Evolutionary conservation across 2,888 invertebrate species (phyloP).

Genomic region (Macaria liturata): DNA sequence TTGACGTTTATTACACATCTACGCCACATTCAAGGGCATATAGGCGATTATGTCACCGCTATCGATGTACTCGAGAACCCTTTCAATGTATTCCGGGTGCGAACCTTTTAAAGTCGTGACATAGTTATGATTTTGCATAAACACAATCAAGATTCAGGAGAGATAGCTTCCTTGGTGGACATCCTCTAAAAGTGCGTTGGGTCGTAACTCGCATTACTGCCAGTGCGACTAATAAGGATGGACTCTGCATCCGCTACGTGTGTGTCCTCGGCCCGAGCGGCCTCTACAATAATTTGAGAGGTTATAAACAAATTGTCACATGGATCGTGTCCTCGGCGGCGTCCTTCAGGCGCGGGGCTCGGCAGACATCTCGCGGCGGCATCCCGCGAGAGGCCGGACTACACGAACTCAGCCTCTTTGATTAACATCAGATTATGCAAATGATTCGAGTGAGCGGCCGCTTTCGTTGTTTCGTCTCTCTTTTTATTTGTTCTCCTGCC

Average conservation of each 20-base stretch:
- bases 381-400: slow-evolving; percentile 19
- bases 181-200: slow-evolving; percentile 49
- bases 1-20: slow-evolving; percentile 50
- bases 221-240: slow-evolving; percentile 52
- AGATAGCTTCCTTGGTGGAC: slow-evolving; percentile 39
- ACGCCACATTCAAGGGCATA: slow-evolving; percentile 69
- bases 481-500: slow-evolving; percentile 68
- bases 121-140: too few species aligned
- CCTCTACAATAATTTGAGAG: slow-evolving; percentile 15
- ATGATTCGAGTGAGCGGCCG: slow-evolving; percentile 76
- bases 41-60: slow-evolving; percentile 61
- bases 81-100: neutral
- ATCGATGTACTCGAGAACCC: slow-evolving; percentile 1
- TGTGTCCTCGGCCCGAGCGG: slow-evolving; percentile 42
- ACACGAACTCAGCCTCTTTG: slow-evolving; percentile 66
- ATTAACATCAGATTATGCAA: slow-evolving; percentile 83
- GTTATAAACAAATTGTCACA: slow-evolving; percentile 10
- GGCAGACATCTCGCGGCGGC: neutral
- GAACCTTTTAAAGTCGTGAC: too few species aligned
- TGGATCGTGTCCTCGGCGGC: neutral
- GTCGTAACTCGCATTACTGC: slow-evolving; percentile 38
- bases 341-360: too few species aligned
- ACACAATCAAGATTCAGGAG: slow-evolving; percentile 35
- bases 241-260: slow-evolving; percentile 54
- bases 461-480: slow-evolving; percentile 74